Conservation (phyloP, 2,888 invertebrate genomes). For the Aphodius granarius region DNA sequence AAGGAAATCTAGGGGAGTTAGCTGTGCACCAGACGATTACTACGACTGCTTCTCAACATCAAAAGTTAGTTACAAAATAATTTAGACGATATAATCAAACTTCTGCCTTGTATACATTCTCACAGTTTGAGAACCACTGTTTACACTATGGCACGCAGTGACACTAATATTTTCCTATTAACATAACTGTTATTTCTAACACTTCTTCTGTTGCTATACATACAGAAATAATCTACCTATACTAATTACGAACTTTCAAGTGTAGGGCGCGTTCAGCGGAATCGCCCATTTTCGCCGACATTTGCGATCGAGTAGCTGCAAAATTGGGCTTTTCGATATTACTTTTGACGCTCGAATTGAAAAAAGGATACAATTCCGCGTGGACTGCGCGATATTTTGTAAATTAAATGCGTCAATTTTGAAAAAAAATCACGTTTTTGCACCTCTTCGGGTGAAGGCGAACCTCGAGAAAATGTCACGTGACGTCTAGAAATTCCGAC, state of each 20-base stretch:
- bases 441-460: too few relatives aligned
- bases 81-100: not conserved
- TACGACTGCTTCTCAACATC: not conserved
- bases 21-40: not conserved
- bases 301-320: too few relatives aligned
- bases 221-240: not conserved
- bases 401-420: too few relatives aligned
- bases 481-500: too few relatives aligned
- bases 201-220: not conserved
- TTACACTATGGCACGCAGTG: not conserved
- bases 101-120: slow-evolving; percentile 3
- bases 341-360: too few relatives aligned
- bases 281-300: too few relatives aligned
- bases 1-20: not conserved
- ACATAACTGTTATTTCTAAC: not conserved
- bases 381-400: too few relatives aligned
- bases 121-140: slow-evolving; percentile 13
- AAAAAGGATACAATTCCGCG: too few relatives aligned
- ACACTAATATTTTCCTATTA: not conserved
- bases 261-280: too few relatives aligned
- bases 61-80: slow-evolving; percentile 10
- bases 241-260: not conserved
- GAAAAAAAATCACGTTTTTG: too few relatives aligned
- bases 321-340: too few relatives aligned
- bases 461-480: too few relatives aligned